phyloP scores from a whole-genome alignment of 2,113 vertebrate species.

The Ailuropoda melanoleuca region DNA sequence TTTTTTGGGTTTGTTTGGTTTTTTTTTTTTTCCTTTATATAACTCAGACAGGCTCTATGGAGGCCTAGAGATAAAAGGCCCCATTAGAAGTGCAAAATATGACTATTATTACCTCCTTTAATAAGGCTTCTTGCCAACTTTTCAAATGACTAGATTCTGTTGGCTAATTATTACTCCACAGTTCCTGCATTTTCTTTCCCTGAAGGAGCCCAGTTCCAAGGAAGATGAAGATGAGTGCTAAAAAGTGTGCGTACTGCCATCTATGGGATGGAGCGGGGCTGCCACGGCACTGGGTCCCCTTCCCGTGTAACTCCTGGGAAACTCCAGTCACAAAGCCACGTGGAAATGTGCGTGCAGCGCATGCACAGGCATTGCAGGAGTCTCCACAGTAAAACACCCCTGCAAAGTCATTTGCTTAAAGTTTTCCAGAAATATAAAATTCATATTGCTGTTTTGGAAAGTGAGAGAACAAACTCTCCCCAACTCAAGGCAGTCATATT shows the following conservation, averaged over 20 bases:
- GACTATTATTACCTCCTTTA: conserved; percentile 76
- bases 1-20: not conserved
- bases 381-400: not conserved
- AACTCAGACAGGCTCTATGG: conserved; percentile 65
- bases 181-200: conserved; percentile 69
- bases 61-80: conserved; percentile 69
- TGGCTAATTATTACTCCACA: conserved; percentile 57
- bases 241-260: conserved; percentile 78
- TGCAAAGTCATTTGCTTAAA: not conserved
- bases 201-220: not conserved
- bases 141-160: conserved; percentile 64
- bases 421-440: not conserved
- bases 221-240: not conserved
- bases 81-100: conserved; percentile 78
- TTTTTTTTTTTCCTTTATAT: not conserved
- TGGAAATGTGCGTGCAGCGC: fast-evolving
- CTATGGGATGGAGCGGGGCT: conserved; percentile 11
- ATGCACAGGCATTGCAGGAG: not conserved
- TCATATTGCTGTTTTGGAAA: not conserved
- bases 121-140: conserved; percentile 76
- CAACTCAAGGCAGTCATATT: not conserved
- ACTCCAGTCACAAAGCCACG: not conserved
- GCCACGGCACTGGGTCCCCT: not conserved
- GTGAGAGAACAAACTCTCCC: not conserved
- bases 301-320: fast-evolving